Conservation (phyloP, 2,888 invertebrate species). For the Ectropis crepuscularia region DNA sequence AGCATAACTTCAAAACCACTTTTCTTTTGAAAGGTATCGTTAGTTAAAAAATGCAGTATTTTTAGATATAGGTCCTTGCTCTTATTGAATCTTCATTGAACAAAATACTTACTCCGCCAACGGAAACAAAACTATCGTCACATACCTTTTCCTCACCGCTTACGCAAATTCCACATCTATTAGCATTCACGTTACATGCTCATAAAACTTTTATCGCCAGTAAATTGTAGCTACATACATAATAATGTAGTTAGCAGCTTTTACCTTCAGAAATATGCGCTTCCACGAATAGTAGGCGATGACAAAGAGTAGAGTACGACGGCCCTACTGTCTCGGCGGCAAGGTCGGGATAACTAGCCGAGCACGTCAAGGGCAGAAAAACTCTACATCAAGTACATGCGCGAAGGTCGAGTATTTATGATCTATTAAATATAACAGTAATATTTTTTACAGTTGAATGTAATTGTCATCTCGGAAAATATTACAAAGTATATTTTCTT, state of each 20-base stretch:
- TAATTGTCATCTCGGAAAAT: not conserved
- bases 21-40: too few relatives aligned
- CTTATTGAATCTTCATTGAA: not conserved
- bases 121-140: conserved; percentile 8
- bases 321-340: conserved; percentile 32
- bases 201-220: conserved; percentile 28
- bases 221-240: conserved; percentile 17
- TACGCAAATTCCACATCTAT: conserved; percentile 16
- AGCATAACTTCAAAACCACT: too few relatives aligned
- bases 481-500: not conserved
- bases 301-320: conserved; percentile 47
- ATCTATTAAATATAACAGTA: not conserved
- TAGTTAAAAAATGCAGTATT: too few relatives aligned
- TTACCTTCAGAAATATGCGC: conserved; percentile 30
- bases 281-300: conserved; percentile 36
- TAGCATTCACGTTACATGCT: conserved; percentile 21
- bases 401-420: conserved; percentile 17
- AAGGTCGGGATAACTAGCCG: conserved; percentile 36
- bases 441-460: not conserved
- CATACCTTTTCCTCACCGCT: not conserved
- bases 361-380: conserved; percentile 31
- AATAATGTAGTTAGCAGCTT: conserved; percentile 12
- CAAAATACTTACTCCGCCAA: not conserved
- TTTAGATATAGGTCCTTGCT: too few relatives aligned
- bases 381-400: conserved; percentile 7